Conservation (phyloP, 2,888 invertebrate species). For the Dinocampus coccinellae region DNA sequence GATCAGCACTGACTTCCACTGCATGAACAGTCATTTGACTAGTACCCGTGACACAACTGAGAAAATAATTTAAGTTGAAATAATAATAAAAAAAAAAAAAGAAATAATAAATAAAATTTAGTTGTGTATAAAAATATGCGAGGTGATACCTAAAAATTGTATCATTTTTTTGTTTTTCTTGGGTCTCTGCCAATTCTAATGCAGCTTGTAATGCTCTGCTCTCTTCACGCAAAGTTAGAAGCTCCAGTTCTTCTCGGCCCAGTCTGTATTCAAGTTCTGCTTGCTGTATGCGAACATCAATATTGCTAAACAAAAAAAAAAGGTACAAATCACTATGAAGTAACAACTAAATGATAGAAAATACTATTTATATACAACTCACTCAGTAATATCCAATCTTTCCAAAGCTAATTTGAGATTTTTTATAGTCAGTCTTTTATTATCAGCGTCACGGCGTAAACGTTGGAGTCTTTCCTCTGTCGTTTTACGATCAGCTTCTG, state of each 20-base stretch:
- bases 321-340: too few relatives aligned
- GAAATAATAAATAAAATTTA: too few relatives aligned
- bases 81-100: background rate
- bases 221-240: conserved; percentile 87
- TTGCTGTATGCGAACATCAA: conserved; percentile 89
- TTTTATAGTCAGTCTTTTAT: conserved; percentile 83
- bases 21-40: conserved; percentile 75
- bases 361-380: conserved; percentile 66
- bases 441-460: conserved; percentile 79
- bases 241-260: conserved; percentile 88
- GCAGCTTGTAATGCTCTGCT: conserved; percentile 83
- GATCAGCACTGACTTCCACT: conserved; percentile 78
- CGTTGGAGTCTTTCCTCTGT: conserved; percentile 75
- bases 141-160: conserved; percentile 74
- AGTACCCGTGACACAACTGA: conserved; percentile 68
- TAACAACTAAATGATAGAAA: too few relatives aligned
- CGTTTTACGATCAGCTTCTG: conserved; percentile 73
- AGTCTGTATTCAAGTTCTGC: conserved; percentile 91
- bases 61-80: background rate
- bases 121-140: background rate
- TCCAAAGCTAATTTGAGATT: conserved; percentile 85
- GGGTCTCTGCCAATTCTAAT: conserved; percentile 74
- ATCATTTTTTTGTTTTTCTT: conserved; percentile 71
- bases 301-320: conserved; percentile 76
- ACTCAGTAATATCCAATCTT: conserved; percentile 90